These are phyloP conservation scores for Hylia prasina DNA, from an alignment of 2,113 vertebrate species.

Conservation along the genomic window DNA sequence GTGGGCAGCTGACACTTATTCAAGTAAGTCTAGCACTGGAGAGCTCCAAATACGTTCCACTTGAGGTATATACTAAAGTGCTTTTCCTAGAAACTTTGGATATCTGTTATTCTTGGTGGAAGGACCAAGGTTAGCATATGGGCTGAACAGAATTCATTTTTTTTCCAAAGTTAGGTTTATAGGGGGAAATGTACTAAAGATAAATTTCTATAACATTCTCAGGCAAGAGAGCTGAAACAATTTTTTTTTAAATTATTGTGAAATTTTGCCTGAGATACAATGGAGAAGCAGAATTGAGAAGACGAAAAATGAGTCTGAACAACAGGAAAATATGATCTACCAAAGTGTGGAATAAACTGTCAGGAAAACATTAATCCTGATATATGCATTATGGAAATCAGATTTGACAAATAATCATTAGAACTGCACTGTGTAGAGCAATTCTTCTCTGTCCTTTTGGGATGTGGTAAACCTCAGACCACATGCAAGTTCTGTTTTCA, in stretches of 20 bases:
- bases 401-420: slow-evolving; percentile 5
- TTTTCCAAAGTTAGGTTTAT: neutral
- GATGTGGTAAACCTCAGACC: neutral
- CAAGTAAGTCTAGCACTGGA: neutral
- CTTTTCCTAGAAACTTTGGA: neutral
- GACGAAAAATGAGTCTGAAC: neutral
- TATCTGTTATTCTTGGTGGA: neutral
- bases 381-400: neutral
- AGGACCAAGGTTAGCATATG: neutral
- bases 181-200: neutral
- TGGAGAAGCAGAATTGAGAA: neutral
- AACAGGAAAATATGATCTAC: neutral
- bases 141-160: neutral
- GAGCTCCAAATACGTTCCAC: neutral
- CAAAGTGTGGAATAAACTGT: neutral
- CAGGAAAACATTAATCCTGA: neutral
- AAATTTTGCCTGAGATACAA: neutral
- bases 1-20: neutral
- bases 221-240: neutral
- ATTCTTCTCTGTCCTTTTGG: neutral
- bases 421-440: neutral
- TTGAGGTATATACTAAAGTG: neutral
- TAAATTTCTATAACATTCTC: neutral
- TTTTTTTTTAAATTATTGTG: neutral
- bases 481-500: neutral